These are phyloP conservation scores for Thryonomys swinderianus DNA, from an alignment of 2,113 vertebrate species.

Conservation along the genomic window DNA sequence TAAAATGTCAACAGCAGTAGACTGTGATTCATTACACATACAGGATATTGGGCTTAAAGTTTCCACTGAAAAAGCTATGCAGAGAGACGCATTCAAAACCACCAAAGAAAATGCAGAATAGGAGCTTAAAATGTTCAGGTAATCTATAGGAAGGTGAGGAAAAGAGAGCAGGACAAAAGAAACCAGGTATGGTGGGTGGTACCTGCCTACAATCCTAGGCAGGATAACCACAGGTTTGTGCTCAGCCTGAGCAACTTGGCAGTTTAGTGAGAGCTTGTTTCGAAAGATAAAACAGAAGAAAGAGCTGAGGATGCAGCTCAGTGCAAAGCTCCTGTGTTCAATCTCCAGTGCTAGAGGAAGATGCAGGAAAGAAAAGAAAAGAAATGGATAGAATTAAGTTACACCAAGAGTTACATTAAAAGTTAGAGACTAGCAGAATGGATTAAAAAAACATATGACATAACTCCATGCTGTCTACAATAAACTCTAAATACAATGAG, in stretches of 20 bases:
- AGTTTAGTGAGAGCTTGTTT: not conserved
- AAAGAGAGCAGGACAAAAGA: not conserved
- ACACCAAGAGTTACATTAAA: not conserved
- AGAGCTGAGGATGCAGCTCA: not conserved
- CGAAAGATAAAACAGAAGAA: not conserved
- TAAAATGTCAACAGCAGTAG: not conserved
- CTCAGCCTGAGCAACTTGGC: not conserved
- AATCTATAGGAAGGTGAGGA: not conserved
- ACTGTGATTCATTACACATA: not conserved
- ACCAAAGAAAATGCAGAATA: not conserved
- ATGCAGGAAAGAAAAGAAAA: not conserved
- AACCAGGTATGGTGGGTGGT: not conserved
- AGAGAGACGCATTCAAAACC: not conserved
- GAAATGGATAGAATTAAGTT: not conserved
- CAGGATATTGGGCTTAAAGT: not conserved
- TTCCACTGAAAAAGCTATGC: not conserved
- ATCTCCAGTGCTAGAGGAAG: not conserved
- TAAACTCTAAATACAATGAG: not conserved
- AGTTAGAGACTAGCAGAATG: not conserved
- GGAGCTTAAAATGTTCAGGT: not conserved
- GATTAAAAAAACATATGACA: not conserved
- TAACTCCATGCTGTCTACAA: not conserved
- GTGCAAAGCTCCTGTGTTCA: not conserved
- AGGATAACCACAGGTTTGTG: not conserved
- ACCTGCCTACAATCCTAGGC: not conserved